Conservation (phyloP, 2,888 invertebrate species). For the Ochlodes sylvanus region DNA sequence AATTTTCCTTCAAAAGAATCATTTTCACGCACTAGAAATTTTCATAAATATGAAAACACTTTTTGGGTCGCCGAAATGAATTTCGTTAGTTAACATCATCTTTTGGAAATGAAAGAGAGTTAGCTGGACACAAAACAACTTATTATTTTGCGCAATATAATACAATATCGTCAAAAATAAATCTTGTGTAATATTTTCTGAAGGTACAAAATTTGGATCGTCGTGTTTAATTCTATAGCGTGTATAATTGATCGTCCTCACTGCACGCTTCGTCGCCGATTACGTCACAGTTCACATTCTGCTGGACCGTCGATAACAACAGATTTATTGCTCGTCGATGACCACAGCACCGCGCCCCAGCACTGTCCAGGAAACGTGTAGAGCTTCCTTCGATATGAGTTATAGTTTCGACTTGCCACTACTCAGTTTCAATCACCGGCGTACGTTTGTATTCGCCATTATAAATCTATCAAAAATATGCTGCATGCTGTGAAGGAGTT, state of each 20-base stretch:
- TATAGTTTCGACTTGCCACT: conserved; percentile 7
- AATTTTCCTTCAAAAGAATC: neutral
- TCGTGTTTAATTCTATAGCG: conserved; percentile 1
- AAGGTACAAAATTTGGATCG: neutral
- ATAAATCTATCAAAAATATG: too few relatives aligned
- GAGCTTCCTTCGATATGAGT: neutral
- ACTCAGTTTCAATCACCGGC: neutral
- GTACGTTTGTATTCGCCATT: too few relatives aligned
- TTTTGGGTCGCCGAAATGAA: neutral
- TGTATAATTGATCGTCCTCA: conserved; percentile 25
- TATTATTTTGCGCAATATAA: too few relatives aligned
- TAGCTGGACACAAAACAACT: too few relatives aligned
- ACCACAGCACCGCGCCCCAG: neutral
- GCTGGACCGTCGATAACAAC: conserved; percentile 13
- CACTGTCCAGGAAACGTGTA: too few relatives aligned
- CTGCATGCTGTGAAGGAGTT: too few relatives aligned
- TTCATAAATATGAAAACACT: neutral
- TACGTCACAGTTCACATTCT: conserved; percentile 9
- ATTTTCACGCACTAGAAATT: conserved; percentile 3
- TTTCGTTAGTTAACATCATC: neutral
- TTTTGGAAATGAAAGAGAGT: neutral
- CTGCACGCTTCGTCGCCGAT: conserved; percentile 9
- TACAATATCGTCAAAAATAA: neutral
- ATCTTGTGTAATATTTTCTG: neutral
- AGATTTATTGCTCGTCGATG: conserved; percentile 22